phyloP scores from a whole-genome alignment of 2,888 invertebrate genomes.

The Eudasyphora cyanicolor region DNA sequence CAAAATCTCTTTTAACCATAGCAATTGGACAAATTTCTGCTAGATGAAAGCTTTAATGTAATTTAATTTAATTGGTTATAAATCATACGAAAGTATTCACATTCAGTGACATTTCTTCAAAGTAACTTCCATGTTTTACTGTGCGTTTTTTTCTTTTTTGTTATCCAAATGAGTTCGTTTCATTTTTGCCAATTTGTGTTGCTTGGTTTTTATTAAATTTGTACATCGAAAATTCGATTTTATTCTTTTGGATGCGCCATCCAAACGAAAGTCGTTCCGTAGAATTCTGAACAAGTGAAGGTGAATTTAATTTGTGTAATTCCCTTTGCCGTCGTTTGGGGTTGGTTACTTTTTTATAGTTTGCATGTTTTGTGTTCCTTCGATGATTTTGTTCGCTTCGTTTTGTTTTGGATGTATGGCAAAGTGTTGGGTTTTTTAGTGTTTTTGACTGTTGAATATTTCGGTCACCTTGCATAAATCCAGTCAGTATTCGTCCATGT shows the following conservation, averaged over 20 bases:
- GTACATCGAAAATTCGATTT: conserved; percentile 7
- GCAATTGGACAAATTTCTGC: too few species aligned
- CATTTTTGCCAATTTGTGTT: background rate
- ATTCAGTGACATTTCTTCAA: background rate
- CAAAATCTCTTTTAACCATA: too few species aligned
- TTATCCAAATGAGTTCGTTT: background rate
- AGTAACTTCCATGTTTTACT: background rate
- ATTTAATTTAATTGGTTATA: background rate
- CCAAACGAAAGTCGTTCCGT: background rate
- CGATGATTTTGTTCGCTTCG: too few species aligned
- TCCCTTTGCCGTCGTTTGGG: conserved; percentile 50
- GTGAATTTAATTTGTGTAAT: conserved; percentile 58
- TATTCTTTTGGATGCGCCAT: background rate
- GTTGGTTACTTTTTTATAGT: conserved; percentile 41
- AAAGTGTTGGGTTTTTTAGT: background rate
- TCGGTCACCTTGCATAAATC: background rate
- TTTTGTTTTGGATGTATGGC: conserved; percentile 9
- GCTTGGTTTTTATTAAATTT: conserved; percentile 38
- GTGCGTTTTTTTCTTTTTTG: background rate
- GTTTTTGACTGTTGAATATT: background rate
- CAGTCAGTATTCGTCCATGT: background rate
- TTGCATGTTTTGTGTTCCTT: conserved; percentile 22
- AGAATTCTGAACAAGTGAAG: conserved; percentile 33
- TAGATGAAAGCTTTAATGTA: too few species aligned
- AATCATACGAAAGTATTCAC: background rate